Evolutionary conservation across 2,113 vertebrate species (phyloP), one percentile per base, ranked within the genome.

Genomic region (Glaucidium brasilianum): DNA sequence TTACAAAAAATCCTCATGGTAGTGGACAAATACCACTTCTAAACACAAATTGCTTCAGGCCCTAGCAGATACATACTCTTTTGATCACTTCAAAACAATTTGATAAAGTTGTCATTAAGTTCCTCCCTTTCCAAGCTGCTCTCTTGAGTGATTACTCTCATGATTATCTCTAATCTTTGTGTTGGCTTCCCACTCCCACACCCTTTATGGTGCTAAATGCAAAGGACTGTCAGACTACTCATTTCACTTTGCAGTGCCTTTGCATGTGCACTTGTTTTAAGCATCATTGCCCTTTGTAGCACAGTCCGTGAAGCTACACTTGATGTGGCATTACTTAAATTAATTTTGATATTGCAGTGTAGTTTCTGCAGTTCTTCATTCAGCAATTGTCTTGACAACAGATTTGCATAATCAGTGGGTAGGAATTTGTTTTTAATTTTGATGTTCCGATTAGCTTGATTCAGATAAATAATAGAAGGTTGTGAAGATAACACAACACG

Each of bases 351-450:
- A 83, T 90, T 81, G 16, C 43, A 74, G 5, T 56, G 63, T 88
- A 43, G 56, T 92, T 95, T 95, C 85, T 75, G 62, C 81, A 85
- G 49, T 87, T 93, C 62, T 74, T 88, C 83, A 60, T 81, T 94
- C 88, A 94, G 58, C 72, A 90, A 49, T 84, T 90, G 92, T 94
- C 86, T 95, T 94, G 84, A 88, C 66, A 41, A 92, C 47, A 91
- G 84, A 95, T 91, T 82, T 94, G 90, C 64, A 50, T 96, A 88
- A 69, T 82, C 77, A 91, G 60, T 53, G 73, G 74, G 15, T 91
- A 68, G 35, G 50, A 91, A 66, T 95, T 95, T 43, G 23, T 4
- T 88, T 93, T 92, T 76, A 78, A 74, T 93, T 92, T 96, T 89
- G 91, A 67, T 88, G 49, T 67, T 96, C 78, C 4, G 17, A 95